Conservation (phyloP, 2,888 invertebrate genomes). For the Zaprionus lineosus region DNA sequence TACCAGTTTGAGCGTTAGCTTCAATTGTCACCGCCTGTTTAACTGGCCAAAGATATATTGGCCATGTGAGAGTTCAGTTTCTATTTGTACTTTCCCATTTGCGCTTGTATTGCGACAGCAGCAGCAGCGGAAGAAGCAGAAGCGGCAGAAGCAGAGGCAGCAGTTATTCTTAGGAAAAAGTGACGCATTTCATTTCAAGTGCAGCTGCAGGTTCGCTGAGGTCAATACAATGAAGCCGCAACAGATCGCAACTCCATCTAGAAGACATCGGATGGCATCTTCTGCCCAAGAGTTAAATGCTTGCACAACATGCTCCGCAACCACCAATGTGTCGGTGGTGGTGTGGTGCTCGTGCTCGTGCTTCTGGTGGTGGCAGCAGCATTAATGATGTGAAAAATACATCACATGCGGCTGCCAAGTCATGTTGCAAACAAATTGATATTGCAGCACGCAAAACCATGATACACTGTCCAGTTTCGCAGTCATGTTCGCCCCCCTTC, state of each 20-base stretch:
- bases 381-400: constrained; percentile 11
- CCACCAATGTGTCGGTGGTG: no score
- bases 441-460: constrained; percentile 76
- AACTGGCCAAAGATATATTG: constrained; percentile 18
- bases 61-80: constrained; percentile 55
- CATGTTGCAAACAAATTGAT: constrained; percentile 76
- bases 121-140: no score
- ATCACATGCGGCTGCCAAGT: constrained; percentile 45
- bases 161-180: constrained; percentile 20
- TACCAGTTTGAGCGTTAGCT: constrained; percentile 14
- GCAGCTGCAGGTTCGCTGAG: constrained; percentile 61
- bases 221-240: constrained; percentile 55
- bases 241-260: constrained; percentile 18
- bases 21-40: constrained; percentile 27
- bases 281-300: constrained; percentile 66
- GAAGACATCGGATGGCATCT: background rate
- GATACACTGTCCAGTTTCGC: constrained; percentile 38
- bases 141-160: constrained; percentile 4
- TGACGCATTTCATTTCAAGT: constrained; percentile 77
- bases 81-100: constrained; percentile 78
- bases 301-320: constrained; percentile 67
- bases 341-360: no score
- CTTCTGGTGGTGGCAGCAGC: background rate
- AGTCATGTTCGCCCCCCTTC: background rate
- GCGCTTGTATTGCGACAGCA: no score